These are phyloP conservation scores for Alaudala cheleensis DNA, from an alignment of 2,113 vertebrate species.

Conservation along the genomic window DNA sequence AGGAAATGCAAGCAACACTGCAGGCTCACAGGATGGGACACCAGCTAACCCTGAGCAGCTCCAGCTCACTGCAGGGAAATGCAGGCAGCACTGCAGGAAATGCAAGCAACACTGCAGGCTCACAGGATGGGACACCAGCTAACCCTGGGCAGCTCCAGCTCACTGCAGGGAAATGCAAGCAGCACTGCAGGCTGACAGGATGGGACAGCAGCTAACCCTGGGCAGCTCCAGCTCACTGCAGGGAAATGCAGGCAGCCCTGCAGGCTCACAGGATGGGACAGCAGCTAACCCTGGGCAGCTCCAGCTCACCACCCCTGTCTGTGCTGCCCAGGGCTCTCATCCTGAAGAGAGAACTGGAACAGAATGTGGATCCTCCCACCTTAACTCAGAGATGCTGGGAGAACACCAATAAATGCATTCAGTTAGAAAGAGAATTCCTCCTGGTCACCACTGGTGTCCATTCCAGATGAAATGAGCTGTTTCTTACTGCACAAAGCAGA, in stretches of 20 bases:
- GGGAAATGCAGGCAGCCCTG: background rate
- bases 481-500: background rate
- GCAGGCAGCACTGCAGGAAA: background rate
- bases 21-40: background rate
- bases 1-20: background rate
- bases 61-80: no score
- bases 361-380: background rate
- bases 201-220: background rate
- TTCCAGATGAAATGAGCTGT: background rate
- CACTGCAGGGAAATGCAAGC: background rate
- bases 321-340: background rate
- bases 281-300: background rate
- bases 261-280: background rate
- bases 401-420: background rate
- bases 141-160: background rate
- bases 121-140: background rate
- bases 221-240: background rate
- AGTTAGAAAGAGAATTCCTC: background rate
- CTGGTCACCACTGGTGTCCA: background rate
- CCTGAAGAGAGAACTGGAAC: background rate
- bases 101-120: background rate
- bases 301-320: background rate
- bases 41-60: background rate
- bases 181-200: background rate
- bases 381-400: background rate